Percentiles rank a stretch among this genome's conserved stretches.
Evolutionary conservation across 1,140 invertebrate genomes (phyloP).

Genomic region (Papilio xuthus): DNA sequence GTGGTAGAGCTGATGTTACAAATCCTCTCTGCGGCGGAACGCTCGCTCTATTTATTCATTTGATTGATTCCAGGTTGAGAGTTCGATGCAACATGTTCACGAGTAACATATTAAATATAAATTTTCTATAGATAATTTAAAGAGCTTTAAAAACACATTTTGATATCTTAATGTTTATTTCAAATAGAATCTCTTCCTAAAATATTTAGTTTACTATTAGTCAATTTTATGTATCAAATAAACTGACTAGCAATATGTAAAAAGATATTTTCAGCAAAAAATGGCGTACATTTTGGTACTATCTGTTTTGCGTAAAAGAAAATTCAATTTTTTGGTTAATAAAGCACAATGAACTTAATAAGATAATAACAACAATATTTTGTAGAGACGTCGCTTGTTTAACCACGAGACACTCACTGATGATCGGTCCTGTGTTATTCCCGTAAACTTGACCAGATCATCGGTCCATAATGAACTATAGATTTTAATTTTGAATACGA

Average conservation of each 20-base stretch:
- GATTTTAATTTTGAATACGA: not conserved
- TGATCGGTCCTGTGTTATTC: too few relatives aligned
- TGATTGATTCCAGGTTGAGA: constrained; percentile 17
- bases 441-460: too few relatives aligned
- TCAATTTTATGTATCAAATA: too few relatives aligned
- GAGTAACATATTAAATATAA: not conserved
- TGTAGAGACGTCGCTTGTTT: too few relatives aligned
- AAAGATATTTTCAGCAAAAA: not conserved
- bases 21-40: not conserved
- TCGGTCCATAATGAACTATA: too few relatives aligned
- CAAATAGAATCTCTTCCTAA: too few relatives aligned
- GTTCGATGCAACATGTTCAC: not conserved
- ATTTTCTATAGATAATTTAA: not conserved
- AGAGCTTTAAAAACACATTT: not conserved
- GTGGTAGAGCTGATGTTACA: not conserved
- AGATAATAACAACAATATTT: too few relatives aligned
- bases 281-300: not conserved
- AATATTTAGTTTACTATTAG: too few relatives aligned
- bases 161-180: too few relatives aligned
- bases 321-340: not conserved
- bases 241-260: too few relatives aligned
- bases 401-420: too few relatives aligned
- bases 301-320: not conserved
- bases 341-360: too few relatives aligned
- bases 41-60: constrained; percentile 1